phyloP scores from a whole-genome alignment of 2,113 vertebrate species.

The Rynchops niger region DNA sequence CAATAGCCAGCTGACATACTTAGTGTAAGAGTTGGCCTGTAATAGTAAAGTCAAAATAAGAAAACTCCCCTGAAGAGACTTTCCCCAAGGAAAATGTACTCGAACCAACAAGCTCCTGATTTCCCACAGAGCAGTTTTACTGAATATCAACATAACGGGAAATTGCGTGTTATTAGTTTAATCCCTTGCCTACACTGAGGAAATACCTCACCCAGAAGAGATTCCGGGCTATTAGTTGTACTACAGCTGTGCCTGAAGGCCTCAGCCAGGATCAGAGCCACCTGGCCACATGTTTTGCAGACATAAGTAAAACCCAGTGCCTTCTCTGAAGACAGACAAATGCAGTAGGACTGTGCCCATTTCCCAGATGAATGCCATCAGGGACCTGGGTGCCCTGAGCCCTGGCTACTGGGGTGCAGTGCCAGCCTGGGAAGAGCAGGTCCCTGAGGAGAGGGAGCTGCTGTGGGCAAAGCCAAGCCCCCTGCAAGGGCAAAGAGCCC shows the following conservation, averaged over 20 bases:
- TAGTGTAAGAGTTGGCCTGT: not conserved
- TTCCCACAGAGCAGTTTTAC: conserved; percentile 18
- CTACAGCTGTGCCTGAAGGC: conserved; percentile 15
- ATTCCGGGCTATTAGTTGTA: not conserved
- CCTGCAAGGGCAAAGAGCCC: not conserved
- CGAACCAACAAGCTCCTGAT: not conserved
- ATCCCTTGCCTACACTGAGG: conserved; percentile 1
- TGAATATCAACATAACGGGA: not conserved
- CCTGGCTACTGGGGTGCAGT: not conserved
- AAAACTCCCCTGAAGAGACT: not conserved
- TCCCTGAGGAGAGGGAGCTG: not conserved
- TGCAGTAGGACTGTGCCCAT: not conserved
- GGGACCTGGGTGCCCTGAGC: not conserved
- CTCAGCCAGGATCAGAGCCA: not conserved
- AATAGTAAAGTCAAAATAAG: not conserved
- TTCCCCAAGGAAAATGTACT: not conserved
- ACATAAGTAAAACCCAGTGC: not conserved
- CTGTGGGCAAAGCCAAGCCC: not conserved
- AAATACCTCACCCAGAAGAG: conserved; percentile 38
- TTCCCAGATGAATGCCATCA: not conserved
- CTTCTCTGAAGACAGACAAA: not conserved
- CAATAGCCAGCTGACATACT: not conserved
- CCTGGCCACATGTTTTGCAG: not conserved
- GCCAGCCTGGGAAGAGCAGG: not conserved
- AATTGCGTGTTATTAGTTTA: conserved; percentile 34